Percentiles rank a stretch among this genome's conserved stretches.
Evolutionary conservation across 2,888 invertebrate genomes (phyloP).

Genomic region (Ganaspis brasiliensis): DNA sequence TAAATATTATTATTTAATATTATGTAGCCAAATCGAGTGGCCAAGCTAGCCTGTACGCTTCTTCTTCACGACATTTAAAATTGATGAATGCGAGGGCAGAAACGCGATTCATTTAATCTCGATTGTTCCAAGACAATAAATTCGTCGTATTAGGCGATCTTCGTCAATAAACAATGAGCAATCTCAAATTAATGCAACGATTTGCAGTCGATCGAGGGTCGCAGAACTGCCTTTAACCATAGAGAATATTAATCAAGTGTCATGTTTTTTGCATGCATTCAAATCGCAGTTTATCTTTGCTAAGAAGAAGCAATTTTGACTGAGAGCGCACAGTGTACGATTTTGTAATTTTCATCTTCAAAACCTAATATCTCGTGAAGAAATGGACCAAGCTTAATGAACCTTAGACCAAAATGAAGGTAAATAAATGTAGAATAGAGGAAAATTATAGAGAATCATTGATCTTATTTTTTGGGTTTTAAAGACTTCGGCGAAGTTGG

Average conservation of each 20-base stretch:
- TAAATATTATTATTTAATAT: conserved; percentile 16
- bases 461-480: no score
- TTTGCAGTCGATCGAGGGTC: conserved; percentile 67
- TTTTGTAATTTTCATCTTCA: no score
- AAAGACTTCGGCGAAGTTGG: no score
- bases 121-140: conserved; percentile 60
- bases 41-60: conserved; percentile 7
- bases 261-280: conserved; percentile 41
- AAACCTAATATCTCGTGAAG: no score
- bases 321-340: no score
- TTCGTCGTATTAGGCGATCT: conserved; percentile 65
- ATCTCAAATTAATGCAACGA: conserved; percentile 67
- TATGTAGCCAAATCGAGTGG: conserved; percentile 31
- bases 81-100: conserved; percentile 39
- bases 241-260: conserved; percentile 69
- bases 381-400: no score
- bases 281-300: background rate
- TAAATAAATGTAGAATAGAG: no score
- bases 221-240: conserved; percentile 63
- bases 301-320: conserved; percentile 1
- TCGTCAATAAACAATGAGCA: conserved; percentile 68
- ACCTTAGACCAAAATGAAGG: no score
- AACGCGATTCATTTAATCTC: conserved; percentile 14
- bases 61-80: conserved; percentile 24
- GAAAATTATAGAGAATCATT: no score